A percentile compares a stretch with the other conserved stretches of the same genome.
phyloP scores from a whole-genome alignment of 2,888 invertebrate species.

The Schizaphis graminum region DNA sequence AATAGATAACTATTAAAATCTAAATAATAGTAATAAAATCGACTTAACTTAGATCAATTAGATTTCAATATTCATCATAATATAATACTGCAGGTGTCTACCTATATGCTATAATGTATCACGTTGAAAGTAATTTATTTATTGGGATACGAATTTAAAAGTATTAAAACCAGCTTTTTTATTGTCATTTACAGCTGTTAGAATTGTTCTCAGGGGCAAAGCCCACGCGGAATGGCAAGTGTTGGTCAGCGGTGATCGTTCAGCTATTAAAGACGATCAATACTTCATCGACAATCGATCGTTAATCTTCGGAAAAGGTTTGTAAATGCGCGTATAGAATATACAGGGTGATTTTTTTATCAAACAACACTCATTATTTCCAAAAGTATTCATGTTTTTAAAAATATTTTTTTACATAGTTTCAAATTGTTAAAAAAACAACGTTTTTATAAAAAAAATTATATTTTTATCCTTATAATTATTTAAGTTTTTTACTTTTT shows the following conservation, averaged over 20 bases:
- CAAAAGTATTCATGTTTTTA: too few species aligned
- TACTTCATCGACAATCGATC: constrained; percentile 82
- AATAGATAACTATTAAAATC: neutral
- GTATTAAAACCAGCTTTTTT: neutral
- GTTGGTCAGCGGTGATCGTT: constrained; percentile 79
- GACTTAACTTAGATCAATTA: neutral
- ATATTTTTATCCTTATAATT: too few species aligned
- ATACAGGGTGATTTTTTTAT: too few species aligned
- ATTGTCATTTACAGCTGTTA: constrained; percentile 73
- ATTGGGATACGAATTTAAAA: neutral
- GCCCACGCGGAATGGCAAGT: constrained; percentile 85
- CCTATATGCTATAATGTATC: neutral
- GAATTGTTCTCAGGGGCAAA: constrained; percentile 81
- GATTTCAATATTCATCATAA: neutral
- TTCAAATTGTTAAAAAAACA: too few species aligned
- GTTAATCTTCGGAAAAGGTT: constrained; percentile 82
- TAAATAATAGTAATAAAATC: neutral
- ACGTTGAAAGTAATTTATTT: neutral
- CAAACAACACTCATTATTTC: too few species aligned
- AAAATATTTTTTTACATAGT: too few species aligned
- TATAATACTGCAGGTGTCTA: neutral
- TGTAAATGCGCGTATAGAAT: constrained; percentile 64
- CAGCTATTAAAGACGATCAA: constrained; percentile 83
- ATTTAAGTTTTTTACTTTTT: too few species aligned
- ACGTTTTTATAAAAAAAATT: too few species aligned